These are phyloP conservation scores for Choloepus didactylus DNA, from an alignment of 2,797 vertebrate genomes.

Conservation along the genomic window DNA sequence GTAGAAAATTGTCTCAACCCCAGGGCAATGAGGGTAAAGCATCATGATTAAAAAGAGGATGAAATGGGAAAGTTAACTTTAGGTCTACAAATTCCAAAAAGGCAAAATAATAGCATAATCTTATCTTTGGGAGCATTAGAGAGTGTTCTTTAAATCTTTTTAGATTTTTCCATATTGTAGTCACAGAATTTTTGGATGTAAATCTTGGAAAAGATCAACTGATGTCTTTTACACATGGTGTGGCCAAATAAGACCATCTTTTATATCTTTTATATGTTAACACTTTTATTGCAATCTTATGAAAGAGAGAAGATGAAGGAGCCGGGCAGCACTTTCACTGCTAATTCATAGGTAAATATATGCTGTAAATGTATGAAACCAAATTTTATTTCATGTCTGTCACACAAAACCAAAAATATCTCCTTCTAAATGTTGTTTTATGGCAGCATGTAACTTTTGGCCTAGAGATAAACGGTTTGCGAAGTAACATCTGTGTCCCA, in stretches of 20 bases:
- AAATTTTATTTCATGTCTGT: slow-evolving; percentile 67
- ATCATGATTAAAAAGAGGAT: not conserved
- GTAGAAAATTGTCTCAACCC: slow-evolving; percentile 7
- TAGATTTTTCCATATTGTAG: slow-evolving; percentile 6
- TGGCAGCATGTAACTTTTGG: slow-evolving; percentile 77
- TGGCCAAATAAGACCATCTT: slow-evolving; percentile 22
- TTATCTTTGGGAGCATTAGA: not conserved
- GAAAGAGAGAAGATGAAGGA: slow-evolving; percentile 24
- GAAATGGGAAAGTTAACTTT: not conserved
- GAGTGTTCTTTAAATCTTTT: slow-evolving; percentile 38
- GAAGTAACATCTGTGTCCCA: slow-evolving; percentile 75
- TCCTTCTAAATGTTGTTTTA: slow-evolving; percentile 64
- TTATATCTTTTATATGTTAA: not conserved
- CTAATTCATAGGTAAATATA: slow-evolving; percentile 46
- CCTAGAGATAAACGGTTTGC: slow-evolving; percentile 64
- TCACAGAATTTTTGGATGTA: slow-evolving; percentile 46
- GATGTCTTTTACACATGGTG: slow-evolving; percentile 53
- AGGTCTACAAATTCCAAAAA: not conserved
- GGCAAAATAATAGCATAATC: not conserved
- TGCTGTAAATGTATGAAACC: slow-evolving; percentile 39
- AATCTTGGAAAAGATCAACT: not conserved
- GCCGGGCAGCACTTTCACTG: not conserved
- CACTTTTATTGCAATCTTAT: slow-evolving; percentile 41
- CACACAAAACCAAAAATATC: slow-evolving; percentile 65
- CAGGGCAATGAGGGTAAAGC: not conserved